phyloP scores from a whole-genome alignment of 2,888 invertebrate species.

The Anorthoa munda region DNA sequence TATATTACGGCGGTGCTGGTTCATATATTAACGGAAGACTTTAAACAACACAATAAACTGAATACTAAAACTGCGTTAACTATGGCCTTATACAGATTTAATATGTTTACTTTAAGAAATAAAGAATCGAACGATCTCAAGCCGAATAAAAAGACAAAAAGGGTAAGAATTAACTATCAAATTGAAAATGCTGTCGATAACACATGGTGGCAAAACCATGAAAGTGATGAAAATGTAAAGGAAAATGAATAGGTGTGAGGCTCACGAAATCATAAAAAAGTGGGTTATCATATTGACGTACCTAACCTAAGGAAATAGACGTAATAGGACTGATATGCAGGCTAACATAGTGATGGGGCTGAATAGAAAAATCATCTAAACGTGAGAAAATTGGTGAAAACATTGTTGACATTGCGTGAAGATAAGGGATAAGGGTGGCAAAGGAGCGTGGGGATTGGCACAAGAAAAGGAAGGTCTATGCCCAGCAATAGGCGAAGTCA shows the following conservation, averaged over 20 bases:
- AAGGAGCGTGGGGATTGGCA: too few species aligned
- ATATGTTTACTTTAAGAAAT: not conserved
- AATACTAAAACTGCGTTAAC: not conserved
- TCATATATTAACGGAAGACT: not conserved
- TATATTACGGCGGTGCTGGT: not conserved
- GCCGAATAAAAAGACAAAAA: not conserved
- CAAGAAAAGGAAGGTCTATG: too few species aligned
- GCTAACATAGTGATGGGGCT: too few species aligned
- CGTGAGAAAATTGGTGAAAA: not conserved
- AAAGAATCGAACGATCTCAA: not conserved
- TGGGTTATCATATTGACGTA: not conserved
- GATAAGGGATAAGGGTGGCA: not conserved
- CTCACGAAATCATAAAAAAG: not conserved
- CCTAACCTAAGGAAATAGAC: not conserved
- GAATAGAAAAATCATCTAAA: too few species aligned
- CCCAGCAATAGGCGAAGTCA: too few species aligned
- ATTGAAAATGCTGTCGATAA: not conserved
- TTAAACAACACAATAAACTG: not conserved
- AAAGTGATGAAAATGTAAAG: not conserved
- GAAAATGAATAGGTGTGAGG: not conserved
- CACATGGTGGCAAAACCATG: too few species aligned
- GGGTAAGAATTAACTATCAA: not conserved
- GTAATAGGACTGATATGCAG: too few species aligned
- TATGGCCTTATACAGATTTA: slow-evolving; percentile 5
- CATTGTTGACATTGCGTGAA: not conserved